A percentile compares a stretch with the other conserved stretches of the same genome.
Evolutionary conservation across 2,888 invertebrate species (phyloP).

Genomic region (Agrochola macilenta): DNA sequence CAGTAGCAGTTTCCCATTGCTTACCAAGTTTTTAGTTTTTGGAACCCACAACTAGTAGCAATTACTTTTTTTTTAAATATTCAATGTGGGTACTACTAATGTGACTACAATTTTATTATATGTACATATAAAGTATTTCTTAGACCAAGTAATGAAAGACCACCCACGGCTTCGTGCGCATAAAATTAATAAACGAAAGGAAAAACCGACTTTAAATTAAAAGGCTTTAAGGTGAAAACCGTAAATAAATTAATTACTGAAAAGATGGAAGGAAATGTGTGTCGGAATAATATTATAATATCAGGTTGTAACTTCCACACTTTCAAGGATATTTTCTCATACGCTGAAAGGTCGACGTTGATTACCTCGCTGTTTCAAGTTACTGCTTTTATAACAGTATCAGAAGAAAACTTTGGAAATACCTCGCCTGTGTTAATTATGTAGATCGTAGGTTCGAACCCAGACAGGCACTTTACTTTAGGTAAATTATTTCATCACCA

Average conservation of each 20-base stretch:
- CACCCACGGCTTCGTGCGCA: constrained; percentile 44
- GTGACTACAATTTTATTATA: too few relatives aligned
- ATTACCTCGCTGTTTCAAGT: not conserved
- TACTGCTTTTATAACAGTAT: not conserved
- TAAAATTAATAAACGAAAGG: constrained; percentile 47
- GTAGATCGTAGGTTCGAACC: too few relatives aligned
- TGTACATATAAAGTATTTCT: too few relatives aligned
- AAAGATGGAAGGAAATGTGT: constrained; percentile 7
- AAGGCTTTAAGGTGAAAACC: constrained; percentile 5
- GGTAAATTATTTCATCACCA: too few relatives aligned
- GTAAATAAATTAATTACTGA: constrained; percentile 30
- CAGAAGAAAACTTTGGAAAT: not conserved
- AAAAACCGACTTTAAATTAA: constrained; percentile 27
- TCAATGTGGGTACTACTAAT: too few relatives aligned
- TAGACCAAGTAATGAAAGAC: constrained; percentile 38
- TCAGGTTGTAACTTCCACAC: constrained; percentile 8
- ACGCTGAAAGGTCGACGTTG: not conserved
- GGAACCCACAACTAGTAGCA: too few relatives aligned
- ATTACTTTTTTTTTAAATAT: too few relatives aligned
- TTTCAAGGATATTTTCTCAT: not conserved
- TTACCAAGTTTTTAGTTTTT: too few relatives aligned
- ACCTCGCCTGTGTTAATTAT: not conserved
- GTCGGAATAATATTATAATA: not conserved
- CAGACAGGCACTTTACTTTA: too few relatives aligned
- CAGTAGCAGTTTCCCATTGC: too few relatives aligned